Base-by-base conservation (phyloP, 2,797 vertebrate genomes). In the Tympanoctomys barrerae region DNA sequence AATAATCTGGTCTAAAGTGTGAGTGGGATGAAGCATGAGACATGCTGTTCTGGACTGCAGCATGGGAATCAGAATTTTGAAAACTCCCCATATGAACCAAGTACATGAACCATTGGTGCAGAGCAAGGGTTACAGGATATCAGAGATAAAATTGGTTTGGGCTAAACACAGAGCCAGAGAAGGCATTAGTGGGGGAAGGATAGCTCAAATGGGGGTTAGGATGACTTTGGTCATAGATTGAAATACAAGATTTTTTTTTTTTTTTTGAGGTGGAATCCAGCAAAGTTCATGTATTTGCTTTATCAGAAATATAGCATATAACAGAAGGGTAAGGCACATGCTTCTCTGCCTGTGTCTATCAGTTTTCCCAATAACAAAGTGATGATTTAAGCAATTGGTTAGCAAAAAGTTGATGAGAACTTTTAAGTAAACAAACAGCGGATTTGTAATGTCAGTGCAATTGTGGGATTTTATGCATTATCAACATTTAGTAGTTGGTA, bases 211-310 rank as follows among this genome's bases (percentile, higher is more conserved):
- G 28, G 36, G 36, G 70, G 21, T 66, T 87, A 62, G 86, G 31
- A 78, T 94, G 80, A 62, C 36, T 89, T 81, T 91, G 31, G 13
- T 86, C 81, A 62, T 16, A 77, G 61, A 54, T 57, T 57, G 22
- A 52, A 84, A 80, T 80, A 61, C 2, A 66, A 16, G 26, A 42
- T 70, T 26, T 49, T 9, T 49, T 70, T 26, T 83, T 93, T 93
- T 73, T 61, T 83, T 93, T 93, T 73, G 61, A 28, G 39, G 36
- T 88, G 89, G 75, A 95, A 31, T 89, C 68, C 36, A 57, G 80
- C 80, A 14, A 70, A 92, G 59, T 73, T 87, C 16, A 61, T 94
- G 16, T 46, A 26, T 79, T 70, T 96, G 77, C 66, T 78, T 79
- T 49, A 39, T 28, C 8, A 59, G 62, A 83, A 87, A 57, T 87